Evolutionary conservation across 2,888 invertebrate genomes (phyloP), one percentile per base, ranked within the genome.

Genomic region (Physocephala rufipes): DNA sequence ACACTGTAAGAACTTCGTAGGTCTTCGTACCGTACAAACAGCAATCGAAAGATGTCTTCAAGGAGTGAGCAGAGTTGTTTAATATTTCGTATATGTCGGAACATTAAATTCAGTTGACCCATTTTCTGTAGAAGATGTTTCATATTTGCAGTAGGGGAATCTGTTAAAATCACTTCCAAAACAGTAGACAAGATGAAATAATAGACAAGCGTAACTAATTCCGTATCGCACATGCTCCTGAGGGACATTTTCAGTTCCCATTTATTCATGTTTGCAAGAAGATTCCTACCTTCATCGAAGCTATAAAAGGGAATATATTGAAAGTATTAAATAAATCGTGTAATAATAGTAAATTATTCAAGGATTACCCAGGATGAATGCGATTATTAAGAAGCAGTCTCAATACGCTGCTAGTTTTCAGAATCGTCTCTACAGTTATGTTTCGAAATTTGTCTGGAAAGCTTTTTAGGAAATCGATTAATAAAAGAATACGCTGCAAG

Each of bases 1-100:
- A 61, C 19, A 16, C 15, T 26, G 1, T 53, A 28, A n/a, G 26
- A 16, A 2, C 65, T 72, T 3, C 77, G 74, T 12, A 86, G 72
- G 70, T 85, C 81, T 55, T 86, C 86, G 84, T 85, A 85, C 1
- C 86, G 82, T 47, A 86, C 69, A 59, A 84, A 85, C 0, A 84
- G 76, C 47, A 86, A 73, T 7, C 80, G 80, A 59, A 85, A 82
- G 2, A 85, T 81, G 51, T 84, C 83, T 73, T 83, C 82, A 4
- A 86, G 72, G 2, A 85, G 72, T 30, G 80, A 78, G 61, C 82
- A 82, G 1, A 85, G 76, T 0, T 80, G 77, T 28, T 78, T 74
- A 28, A 84, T 76, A 26, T 80, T 79, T 21, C 81, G 80, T 5
- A 85, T 75, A 74, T 83, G 82, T 0, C 85, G 80, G 15, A 86